These are phyloP conservation scores for Onchidella celtica DNA, from an alignment of 2,888 invertebrate species.

Conservation along the genomic window DNA sequence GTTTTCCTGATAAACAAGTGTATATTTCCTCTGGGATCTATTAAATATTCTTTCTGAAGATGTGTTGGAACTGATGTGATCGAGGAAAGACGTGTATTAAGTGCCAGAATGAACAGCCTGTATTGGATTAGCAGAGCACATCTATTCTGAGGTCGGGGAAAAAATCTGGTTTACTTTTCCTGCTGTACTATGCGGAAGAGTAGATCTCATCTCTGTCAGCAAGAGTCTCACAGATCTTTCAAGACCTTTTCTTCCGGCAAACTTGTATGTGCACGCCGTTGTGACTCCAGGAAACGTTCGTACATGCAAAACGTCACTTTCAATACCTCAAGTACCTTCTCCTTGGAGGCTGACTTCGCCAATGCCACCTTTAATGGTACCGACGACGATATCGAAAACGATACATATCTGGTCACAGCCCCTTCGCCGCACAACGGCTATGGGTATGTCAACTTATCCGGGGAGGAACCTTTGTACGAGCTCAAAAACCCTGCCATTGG, in stretches of 20 bases:
- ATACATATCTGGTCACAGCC: background rate
- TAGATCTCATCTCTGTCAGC: background rate
- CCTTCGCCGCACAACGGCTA: background rate
- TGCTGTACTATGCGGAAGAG: constrained; percentile 24
- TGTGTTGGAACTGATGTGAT: too few relatives aligned
- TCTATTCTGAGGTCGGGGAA: too few relatives aligned
- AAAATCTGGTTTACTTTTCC: background rate
- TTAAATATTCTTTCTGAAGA: too few relatives aligned
- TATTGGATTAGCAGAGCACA: too few relatives aligned
- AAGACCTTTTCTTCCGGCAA: background rate
- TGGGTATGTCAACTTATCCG: background rate
- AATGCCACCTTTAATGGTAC: constrained; percentile 21
- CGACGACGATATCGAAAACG: background rate
- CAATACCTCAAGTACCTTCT: constrained; percentile 32
- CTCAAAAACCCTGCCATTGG: constrained; percentile 81
- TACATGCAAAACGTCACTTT: constrained; percentile 47
- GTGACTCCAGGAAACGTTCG: constrained; percentile 23
- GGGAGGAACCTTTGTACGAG: constrained; percentile 29
- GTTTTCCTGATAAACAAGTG: too few relatives aligned
- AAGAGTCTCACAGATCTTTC: background rate
- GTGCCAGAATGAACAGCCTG: too few relatives aligned
- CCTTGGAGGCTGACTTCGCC: constrained; percentile 3
- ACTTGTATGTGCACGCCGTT: constrained; percentile 9
- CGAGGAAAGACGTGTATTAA: too few relatives aligned
- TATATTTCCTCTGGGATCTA: too few relatives aligned